Conservation (phyloP, 1,140 invertebrate genomes). For the Battus philenor region DNA sequence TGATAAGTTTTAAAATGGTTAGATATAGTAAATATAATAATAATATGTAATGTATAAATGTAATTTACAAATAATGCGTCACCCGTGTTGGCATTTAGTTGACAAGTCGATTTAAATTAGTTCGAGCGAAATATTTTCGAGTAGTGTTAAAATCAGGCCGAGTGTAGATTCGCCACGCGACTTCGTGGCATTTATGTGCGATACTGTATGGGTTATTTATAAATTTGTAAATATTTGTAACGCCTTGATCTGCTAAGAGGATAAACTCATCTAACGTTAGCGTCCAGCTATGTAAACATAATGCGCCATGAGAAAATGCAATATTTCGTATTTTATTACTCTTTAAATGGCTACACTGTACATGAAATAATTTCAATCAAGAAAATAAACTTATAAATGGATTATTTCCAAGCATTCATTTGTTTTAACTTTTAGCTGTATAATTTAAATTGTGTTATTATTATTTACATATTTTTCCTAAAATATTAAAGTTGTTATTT, state of each 20-base stretch:
- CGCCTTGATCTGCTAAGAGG: conserved; percentile 14
- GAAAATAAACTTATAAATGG: too few species aligned
- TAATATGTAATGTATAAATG: conserved; percentile 4
- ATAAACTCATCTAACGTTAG: conserved; percentile 7
- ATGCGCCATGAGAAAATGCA: neutral
- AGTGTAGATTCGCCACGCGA: conserved; percentile 10
- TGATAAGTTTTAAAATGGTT: too few species aligned
- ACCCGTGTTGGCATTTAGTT: conserved; percentile 12
- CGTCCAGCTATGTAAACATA: conserved; percentile 6
- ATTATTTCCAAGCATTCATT: neutral
- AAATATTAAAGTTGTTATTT: too few species aligned
- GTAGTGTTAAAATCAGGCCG: conserved; percentile 3
- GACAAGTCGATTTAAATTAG: conserved; percentile 5
- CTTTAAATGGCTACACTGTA: too few species aligned
- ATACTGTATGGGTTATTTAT: conserved; percentile 13
- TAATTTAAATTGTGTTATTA: too few species aligned
- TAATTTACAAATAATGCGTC: conserved; percentile 10
- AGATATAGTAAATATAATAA: too few species aligned
- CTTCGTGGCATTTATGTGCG: neutral
- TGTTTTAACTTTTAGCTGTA: too few species aligned
- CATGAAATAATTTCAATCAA: too few species aligned
- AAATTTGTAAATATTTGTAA: conserved; percentile 14
- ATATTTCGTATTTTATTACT: neutral
- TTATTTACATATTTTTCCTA: too few species aligned
- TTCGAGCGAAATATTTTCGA: conserved; percentile 2